phyloP scores from a whole-genome alignment of 1,140 invertebrate species.

The Dolichoris vasculosae region DNA sequence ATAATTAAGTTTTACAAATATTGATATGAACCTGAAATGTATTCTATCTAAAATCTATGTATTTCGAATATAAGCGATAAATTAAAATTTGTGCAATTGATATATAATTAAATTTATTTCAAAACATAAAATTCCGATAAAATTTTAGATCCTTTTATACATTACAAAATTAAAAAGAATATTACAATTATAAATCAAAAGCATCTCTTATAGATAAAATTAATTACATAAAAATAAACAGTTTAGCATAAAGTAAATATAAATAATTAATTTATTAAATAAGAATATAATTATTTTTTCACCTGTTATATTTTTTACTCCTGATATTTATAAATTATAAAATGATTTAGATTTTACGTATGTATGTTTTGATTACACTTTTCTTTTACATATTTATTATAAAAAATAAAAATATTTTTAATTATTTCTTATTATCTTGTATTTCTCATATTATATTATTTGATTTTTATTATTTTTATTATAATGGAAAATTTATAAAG shows the following conservation, averaged over 20 bases:
- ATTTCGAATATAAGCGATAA: not conserved
- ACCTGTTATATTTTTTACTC: not conserved
- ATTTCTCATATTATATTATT: too few species aligned
- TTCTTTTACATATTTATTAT: too few species aligned
- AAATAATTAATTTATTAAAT: not conserved
- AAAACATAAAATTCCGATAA: not conserved
- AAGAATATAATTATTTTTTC: not conserved
- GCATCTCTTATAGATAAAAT: not conserved
- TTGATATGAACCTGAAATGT: too few species aligned
- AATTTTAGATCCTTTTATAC: slow-evolving; percentile 2
- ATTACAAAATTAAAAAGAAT: not conserved
- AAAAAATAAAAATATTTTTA: too few species aligned
- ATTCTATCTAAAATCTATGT: not conserved
- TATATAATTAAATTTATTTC: not conserved
- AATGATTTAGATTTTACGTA: too few species aligned
- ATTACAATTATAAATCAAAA: not conserved
- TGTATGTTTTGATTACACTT: too few species aligned
- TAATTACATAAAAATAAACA: too few species aligned
- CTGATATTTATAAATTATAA: too few species aligned
- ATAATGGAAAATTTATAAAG: too few species aligned
- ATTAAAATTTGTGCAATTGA: not conserved
- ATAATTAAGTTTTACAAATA: not conserved
- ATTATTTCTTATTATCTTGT: too few species aligned
- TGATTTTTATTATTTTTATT: too few species aligned
- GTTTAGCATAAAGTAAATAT: not conserved